Conservation (phyloP, 2,113 vertebrate species). For the Hippotragus niger region DNA sequence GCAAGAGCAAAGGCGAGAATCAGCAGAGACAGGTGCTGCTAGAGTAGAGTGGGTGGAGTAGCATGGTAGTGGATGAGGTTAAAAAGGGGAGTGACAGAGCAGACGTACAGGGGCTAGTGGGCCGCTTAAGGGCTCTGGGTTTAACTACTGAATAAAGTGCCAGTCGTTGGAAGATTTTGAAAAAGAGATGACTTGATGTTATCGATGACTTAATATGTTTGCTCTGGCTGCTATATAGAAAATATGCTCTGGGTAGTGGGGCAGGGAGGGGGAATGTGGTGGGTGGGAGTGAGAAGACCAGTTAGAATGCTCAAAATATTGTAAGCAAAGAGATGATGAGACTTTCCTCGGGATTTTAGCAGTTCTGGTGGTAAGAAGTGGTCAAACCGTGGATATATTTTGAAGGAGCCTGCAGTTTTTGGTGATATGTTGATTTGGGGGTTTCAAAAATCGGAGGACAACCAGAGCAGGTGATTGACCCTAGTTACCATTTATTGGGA, state of each 20-base stretch:
- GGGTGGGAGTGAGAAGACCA: neutral
- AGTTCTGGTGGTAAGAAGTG: neutral
- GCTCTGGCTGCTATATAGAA: neutral
- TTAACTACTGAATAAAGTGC: neutral
- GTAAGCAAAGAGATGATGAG: neutral
- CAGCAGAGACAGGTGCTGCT: neutral
- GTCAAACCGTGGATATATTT: neutral
- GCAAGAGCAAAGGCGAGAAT: neutral
- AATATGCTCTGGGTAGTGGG: neutral
- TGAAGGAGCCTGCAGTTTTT: neutral
- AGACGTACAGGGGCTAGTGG: neutral
- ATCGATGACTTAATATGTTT: neutral
- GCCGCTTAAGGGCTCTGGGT: neutral
- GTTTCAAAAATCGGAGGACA: neutral
- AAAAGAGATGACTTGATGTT: neutral
- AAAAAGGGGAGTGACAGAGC: neutral
- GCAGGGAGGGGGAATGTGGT: neutral
- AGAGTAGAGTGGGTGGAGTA: neutral
- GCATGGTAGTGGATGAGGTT: neutral
- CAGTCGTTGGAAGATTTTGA: neutral
- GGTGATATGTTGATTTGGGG: neutral
- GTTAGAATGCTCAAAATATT: neutral
- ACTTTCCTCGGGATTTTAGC: neutral
- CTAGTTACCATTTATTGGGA: neutral
- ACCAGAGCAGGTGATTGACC: neutral